These are phyloP conservation scores for Leguminivora glycinivorella DNA, from an alignment of 1,140 invertebrate species.

Conservation along the genomic window DNA sequence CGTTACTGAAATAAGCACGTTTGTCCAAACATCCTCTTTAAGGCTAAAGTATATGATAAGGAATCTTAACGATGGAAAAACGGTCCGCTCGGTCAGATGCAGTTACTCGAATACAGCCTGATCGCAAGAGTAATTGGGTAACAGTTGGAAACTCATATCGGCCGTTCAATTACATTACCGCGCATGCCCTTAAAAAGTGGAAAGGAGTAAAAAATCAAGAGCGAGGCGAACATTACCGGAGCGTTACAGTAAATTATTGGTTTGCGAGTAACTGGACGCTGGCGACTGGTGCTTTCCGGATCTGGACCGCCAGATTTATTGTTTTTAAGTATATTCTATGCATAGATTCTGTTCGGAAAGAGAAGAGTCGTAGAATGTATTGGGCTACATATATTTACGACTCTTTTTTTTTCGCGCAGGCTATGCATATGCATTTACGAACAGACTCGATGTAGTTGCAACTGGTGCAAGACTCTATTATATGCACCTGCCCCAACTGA, in stretches of 20 bases:
- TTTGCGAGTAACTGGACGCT: slow-evolving; percentile 43
- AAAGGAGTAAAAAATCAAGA: slow-evolving; percentile 50
- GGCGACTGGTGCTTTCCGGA: neutral
- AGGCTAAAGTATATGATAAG: neutral
- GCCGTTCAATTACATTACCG: slow-evolving; percentile 45
- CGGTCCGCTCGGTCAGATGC: neutral
- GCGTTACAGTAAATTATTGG: slow-evolving; percentile 55
- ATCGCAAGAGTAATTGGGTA: slow-evolving; percentile 27
- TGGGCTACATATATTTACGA: no score
- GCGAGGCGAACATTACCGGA: slow-evolving; percentile 53
- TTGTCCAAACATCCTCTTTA: neutral
- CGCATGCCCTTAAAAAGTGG: slow-evolving; percentile 32
- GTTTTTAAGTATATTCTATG: neutral
- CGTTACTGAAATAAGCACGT: neutral
- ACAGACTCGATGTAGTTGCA: no score
- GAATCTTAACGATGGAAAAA: slow-evolving; percentile 9
- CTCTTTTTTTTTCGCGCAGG: no score
- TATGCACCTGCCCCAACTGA: no score
- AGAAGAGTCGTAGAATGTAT: no score
- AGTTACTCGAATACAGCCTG: neutral
- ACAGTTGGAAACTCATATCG: slow-evolving; percentile 26
- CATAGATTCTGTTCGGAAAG: no score
- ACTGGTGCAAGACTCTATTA: no score
- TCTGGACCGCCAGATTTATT: neutral
- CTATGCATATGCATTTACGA: no score